phyloP scores from a whole-genome alignment of 2,113 vertebrate genomes.

The Mola mola region DNA sequence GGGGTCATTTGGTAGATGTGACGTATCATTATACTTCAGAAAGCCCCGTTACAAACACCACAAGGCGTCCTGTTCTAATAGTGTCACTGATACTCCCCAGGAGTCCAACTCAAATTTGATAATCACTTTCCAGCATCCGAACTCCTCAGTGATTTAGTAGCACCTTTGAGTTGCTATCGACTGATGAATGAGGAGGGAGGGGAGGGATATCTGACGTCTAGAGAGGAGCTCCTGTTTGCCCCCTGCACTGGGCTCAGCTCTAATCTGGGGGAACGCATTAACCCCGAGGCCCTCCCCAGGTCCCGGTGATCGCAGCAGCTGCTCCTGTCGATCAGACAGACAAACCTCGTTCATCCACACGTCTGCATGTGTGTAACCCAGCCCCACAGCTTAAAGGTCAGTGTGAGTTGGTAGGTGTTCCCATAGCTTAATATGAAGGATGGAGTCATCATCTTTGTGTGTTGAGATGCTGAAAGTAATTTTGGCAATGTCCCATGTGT shows the following conservation, averaged over 20 bases:
- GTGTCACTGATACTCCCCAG: conserved; percentile 16
- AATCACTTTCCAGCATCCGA: conserved; percentile 25
- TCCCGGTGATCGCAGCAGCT: conserved; percentile 58
- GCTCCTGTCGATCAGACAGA: conserved; percentile 62
- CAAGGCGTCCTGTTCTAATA: conserved; percentile 6
- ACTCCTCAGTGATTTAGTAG: conserved; percentile 18
- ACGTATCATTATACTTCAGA: not conserved
- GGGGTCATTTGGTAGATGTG: not conserved
- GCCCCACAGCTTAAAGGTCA: conserved; percentile 17
- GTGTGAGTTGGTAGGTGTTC: conserved; percentile 3
- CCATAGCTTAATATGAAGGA: conserved; percentile 16
- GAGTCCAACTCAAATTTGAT: conserved; percentile 7
- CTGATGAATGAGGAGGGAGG: conserved; percentile 21
- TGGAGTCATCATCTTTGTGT: conserved; percentile 2
- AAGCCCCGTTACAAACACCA: conserved; percentile 6
- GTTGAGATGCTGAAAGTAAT: conserved; percentile 1
- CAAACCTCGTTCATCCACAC: conserved; percentile 38
- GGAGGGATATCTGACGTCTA: conserved; percentile 15
- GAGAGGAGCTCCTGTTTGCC: conserved; percentile 13
- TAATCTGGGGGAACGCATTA: conserved; percentile 73
- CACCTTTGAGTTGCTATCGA: conserved; percentile 23
- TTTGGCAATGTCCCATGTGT: conserved; percentile 1
- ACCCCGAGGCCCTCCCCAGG: conserved; percentile 41
- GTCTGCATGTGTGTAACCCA: conserved; percentile 24
- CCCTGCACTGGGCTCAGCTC: conserved; percentile 17